phyloP scores from a whole-genome alignment of 92 coral and sea anemone species.

The Diadumene lineata region DNA sequence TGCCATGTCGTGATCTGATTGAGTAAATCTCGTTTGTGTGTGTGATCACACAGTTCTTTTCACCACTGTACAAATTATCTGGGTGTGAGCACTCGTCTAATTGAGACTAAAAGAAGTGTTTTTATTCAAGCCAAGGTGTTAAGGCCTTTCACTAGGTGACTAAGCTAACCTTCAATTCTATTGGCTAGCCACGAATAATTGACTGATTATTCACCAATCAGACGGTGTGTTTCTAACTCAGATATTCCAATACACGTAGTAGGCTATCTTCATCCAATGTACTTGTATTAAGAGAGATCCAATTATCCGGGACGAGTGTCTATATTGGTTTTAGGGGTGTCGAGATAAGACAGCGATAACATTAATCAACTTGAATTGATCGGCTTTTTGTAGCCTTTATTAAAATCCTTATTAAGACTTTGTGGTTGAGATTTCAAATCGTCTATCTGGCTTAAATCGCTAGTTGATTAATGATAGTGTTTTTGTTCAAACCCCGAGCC shows the following conservation, averaged over 20 bases:
- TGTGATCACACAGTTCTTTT: slow-evolving; percentile 21
- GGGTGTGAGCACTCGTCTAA: slow-evolving; percentile 62
- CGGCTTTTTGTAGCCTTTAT: slow-evolving; percentile 13
- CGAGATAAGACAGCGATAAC: slow-evolving; percentile 33
- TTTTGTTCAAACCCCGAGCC: slow-evolving; percentile 1
- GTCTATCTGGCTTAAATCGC: slow-evolving; percentile 13
- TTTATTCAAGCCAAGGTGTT: slow-evolving; percentile 78
- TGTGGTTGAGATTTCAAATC: slow-evolving; percentile 10
- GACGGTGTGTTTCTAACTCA: slow-evolving; percentile 13
- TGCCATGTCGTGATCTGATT: slow-evolving; percentile 22
- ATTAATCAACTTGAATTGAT: neutral
- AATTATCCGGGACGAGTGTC: slow-evolving; percentile 26
- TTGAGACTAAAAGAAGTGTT: slow-evolving; percentile 58
- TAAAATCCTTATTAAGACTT: slow-evolving; percentile 19
- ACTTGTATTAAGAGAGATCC: slow-evolving; percentile 40
- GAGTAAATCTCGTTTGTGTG: neutral
- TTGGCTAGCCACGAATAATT: slow-evolving; percentile 18
- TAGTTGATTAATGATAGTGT: neutral
- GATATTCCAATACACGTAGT: slow-evolving; percentile 19
- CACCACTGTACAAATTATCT: slow-evolving; percentile 80
- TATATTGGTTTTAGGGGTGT: slow-evolving; percentile 30
- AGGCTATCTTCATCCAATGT: slow-evolving; percentile 16
- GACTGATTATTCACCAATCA: slow-evolving; percentile 14
- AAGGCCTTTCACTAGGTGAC: slow-evolving; percentile 21
- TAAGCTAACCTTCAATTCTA: slow-evolving; percentile 9